Conservation (phyloP, 2,113 vertebrate genomes). For the Podarcis muralis region DNA sequence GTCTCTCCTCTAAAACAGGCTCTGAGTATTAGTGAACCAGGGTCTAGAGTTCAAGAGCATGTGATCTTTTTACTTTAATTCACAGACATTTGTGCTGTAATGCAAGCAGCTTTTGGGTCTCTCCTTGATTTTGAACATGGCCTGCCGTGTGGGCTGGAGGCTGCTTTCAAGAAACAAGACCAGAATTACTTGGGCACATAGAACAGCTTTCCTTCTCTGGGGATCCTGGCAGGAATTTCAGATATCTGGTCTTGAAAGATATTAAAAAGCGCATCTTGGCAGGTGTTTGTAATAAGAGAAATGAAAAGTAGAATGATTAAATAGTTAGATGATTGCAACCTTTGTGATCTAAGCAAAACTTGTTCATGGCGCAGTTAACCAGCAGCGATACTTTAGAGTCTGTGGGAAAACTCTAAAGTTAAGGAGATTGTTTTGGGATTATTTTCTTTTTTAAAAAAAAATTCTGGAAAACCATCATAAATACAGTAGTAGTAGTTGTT, state of each 20-base stretch:
- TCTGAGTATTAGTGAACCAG: not conserved
- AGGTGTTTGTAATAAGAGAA: not conserved
- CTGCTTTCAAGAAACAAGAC: not conserved
- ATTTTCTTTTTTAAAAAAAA: no score
- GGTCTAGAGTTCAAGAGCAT: not conserved
- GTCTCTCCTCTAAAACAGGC: not conserved
- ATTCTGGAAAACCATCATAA: not conserved
- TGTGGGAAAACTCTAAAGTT: not conserved
- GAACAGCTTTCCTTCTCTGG: not conserved
- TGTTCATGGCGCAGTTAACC: not conserved
- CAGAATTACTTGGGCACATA: not conserved
- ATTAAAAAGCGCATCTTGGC: not conserved
- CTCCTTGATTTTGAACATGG: not conserved
- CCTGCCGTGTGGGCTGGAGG: not conserved
- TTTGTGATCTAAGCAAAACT: not conserved
- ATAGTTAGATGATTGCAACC: not conserved
- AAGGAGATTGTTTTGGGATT: not conserved
- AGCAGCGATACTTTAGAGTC: not conserved
- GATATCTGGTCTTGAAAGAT: no score
- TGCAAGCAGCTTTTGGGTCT: not conserved
- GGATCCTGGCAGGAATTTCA: not conserved
- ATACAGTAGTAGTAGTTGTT: no score
- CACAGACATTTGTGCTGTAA: not conserved
- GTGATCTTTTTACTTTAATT: not conserved
- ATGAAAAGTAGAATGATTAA: not conserved